phyloP scores from a whole-genome alignment of 2,888 invertebrate genomes.

The Philaethria dido region DNA sequence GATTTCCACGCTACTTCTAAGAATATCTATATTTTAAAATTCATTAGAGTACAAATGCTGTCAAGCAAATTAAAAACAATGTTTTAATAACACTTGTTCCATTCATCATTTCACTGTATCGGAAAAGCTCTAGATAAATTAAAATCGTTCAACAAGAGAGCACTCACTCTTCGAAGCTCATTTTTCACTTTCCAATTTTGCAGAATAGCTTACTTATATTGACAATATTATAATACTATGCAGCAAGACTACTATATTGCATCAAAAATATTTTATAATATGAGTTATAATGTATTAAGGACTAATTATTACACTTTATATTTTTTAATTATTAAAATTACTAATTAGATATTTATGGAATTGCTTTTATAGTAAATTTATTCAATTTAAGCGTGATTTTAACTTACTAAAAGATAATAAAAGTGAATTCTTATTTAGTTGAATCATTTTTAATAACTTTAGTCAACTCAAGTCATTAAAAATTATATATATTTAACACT shows the following conservation, averaged over 20 bases:
- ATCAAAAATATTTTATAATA: too few relatives aligned
- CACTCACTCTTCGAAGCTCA: constrained; percentile 16
- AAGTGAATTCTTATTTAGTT: too few relatives aligned
- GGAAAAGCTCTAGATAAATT: constrained; percentile 15
- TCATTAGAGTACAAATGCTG: neutral
- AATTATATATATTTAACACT: too few relatives aligned
- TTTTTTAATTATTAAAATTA: too few relatives aligned
- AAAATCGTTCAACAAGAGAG: constrained; percentile 17
- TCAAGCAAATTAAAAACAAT: constrained; percentile 15
- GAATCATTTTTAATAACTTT: too few relatives aligned
- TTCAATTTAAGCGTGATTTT: too few relatives aligned
- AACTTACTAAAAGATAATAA: too few relatives aligned
- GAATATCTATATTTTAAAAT: neutral
- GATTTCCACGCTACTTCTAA: neutral
- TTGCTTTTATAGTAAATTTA: too few relatives aligned
- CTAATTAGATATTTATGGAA: too few relatives aligned
- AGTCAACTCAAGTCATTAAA: too few relatives aligned
- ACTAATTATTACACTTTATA: too few relatives aligned
- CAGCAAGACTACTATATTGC: neutral
- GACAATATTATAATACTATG: neutral
- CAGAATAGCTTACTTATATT: neutral
- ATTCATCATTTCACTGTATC: constrained; percentile 20
- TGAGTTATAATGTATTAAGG: too few relatives aligned
- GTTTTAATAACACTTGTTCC: constrained; percentile 20
- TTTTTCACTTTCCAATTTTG: constrained; percentile 15